phyloP scores from a whole-genome alignment of 2,113 vertebrate genomes.

The Chlamydotis undulata region DNA sequence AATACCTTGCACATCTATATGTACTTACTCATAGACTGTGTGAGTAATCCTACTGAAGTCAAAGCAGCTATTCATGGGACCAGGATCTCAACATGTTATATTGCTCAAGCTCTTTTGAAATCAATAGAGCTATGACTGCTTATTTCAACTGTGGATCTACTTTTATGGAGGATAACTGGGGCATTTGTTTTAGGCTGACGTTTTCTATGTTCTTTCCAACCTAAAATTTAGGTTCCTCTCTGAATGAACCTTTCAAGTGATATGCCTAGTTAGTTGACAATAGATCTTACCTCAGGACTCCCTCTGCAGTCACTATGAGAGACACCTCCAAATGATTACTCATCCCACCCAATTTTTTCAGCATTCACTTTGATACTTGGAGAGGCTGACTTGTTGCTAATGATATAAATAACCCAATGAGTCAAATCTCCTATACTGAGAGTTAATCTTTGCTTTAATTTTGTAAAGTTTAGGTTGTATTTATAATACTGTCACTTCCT shows the following conservation, averaged over 20 bases:
- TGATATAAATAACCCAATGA: background rate
- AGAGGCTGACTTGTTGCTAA: background rate
- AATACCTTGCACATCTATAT: conserved; percentile 32
- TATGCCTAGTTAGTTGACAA: background rate
- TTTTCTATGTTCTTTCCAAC: background rate
- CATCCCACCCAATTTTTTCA: background rate
- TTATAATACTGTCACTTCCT: background rate
- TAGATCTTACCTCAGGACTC: conserved; percentile 5
- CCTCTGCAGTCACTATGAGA: background rate
- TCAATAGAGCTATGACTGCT: conserved; percentile 25
- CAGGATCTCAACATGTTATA: conserved; percentile 26
- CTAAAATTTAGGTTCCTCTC: background rate
- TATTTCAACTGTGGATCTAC: conserved; percentile 1
- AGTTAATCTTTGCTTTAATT: background rate
- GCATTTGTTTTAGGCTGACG: background rate
- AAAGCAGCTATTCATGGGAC: conserved; percentile 33
- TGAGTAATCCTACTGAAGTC: conserved; percentile 50
- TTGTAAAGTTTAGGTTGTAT: background rate
- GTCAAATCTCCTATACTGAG: background rate
- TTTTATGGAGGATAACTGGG: conserved; percentile 9
- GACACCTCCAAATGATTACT: background rate
- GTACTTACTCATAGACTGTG: conserved; percentile 15
- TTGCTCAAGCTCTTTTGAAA: conserved; percentile 12
- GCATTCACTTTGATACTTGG: background rate
- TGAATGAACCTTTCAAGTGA: background rate